phyloP scores from a whole-genome alignment of 2,888 invertebrate genomes.

The Watsonalla binaria region DNA sequence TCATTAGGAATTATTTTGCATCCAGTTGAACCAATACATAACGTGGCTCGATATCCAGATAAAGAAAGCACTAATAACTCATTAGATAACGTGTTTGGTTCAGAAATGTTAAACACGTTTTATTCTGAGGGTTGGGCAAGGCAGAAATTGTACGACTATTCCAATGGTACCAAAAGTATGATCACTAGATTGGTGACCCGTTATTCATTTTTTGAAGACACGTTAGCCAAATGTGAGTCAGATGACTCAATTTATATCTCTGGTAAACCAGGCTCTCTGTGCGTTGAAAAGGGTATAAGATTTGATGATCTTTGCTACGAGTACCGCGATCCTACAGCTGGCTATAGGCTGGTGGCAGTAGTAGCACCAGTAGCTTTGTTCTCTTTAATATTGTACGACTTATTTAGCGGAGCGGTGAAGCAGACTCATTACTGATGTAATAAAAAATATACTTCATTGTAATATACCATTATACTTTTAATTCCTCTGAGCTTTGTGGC shows the following conservation, averaged over 20 bases:
- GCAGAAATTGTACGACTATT: conserved; percentile 15
- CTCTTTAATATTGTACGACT: conserved; percentile 61
- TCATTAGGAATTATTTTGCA: conserved; percentile 33
- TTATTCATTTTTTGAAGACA: conserved; percentile 48
- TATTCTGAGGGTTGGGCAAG: conserved; percentile 42
- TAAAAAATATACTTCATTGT: background rate
- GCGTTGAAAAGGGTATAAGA: conserved; percentile 47
- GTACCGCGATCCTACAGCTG: conserved; percentile 56
- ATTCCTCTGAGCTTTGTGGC: no score
- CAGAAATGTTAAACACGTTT: conserved; percentile 39
- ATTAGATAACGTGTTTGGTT: conserved; percentile 12
- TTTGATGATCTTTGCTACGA: conserved; percentile 56
- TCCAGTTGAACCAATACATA: conserved; percentile 6
- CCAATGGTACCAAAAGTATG: conserved; percentile 47
- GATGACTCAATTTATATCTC: conserved; percentile 45
- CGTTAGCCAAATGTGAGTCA: conserved; percentile 46
- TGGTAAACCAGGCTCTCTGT: conserved; percentile 51
- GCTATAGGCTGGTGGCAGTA: conserved; percentile 59
- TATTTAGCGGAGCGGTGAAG: conserved; percentile 65
- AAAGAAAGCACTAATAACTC: background rate
- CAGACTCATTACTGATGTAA: conserved; percentile 43
- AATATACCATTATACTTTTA: no score
- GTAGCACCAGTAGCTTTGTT: conserved; percentile 59
- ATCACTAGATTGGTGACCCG: conserved; percentile 52
- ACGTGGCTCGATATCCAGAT: background rate